Evolutionary conservation across 2,888 invertebrate genomes (phyloP).

Genomic region (Maniola hyperantus): DNA sequence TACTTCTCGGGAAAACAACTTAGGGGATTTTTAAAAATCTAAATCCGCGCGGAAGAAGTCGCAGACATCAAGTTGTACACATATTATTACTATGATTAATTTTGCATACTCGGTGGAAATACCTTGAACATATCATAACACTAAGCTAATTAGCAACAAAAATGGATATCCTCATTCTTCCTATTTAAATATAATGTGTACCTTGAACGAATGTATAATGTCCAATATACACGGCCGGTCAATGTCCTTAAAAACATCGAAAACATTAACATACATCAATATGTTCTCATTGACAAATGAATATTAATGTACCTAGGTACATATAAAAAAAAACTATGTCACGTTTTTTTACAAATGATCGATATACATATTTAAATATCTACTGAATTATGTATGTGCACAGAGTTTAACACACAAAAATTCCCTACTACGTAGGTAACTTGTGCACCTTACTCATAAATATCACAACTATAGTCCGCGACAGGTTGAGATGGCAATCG

Average conservation of each 20-base stretch:
- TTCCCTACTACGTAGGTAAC: neutral
- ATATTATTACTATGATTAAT: neutral
- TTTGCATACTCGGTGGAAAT: neutral
- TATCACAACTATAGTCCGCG: no score
- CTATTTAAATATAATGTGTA: constrained; percentile 4
- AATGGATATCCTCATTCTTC: constrained; percentile 12
- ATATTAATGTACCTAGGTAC: neutral
- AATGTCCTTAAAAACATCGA: neutral
- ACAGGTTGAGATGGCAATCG: no score
- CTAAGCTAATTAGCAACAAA: constrained; percentile 2
- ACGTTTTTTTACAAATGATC: constrained; percentile 6
- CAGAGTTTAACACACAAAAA: neutral
- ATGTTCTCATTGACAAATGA: constrained; percentile 2
- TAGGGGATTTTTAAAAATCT: no score
- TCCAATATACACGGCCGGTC: constrained; percentile 5
- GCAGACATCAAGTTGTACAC: neutral
- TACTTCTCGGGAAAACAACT: no score
- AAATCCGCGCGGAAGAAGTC: neutral
- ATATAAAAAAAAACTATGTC: constrained; percentile 4
- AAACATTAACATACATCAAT: constrained; percentile 6
- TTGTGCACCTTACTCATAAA: neutral
- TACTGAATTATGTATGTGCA: neutral
- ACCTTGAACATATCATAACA: constrained; percentile 5
- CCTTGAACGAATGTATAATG: constrained; percentile 13
- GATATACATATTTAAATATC: neutral